Evolutionary conservation across 2,113 vertebrate species (phyloP).

Genomic region (Heloderma charlesbogerti): DNA sequence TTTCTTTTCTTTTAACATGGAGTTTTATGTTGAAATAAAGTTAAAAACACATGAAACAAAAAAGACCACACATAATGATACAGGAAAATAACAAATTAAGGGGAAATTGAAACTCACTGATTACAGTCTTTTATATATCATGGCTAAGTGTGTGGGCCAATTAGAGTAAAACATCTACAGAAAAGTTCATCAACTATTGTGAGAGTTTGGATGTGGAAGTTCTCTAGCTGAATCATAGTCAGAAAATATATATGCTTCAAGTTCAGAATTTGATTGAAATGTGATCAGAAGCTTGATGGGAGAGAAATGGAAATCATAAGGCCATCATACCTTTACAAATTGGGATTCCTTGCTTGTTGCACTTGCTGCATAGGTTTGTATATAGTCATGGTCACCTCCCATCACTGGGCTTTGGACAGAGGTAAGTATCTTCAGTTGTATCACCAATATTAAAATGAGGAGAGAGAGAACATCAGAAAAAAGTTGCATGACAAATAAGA

Average conservation of each 20-base stretch:
- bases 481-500: conserved; percentile 39
- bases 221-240: neutral
- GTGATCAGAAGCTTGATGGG: neutral
- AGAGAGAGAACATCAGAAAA: conserved; percentile 36
- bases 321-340: neutral
- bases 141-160: neutral
- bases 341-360: neutral
- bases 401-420: conserved; percentile 33
- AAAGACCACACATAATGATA: too few species aligned
- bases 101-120: neutral
- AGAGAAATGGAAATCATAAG: neutral
- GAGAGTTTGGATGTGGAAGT: neutral
- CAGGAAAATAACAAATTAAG: neutral
- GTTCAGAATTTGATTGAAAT: neutral
- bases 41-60: too few species aligned
- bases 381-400: neutral
- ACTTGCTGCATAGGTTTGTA: neutral
- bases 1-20: neutral
- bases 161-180: neutral
- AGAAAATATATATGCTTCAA: neutral
- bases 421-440: conserved; percentile 31
- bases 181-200: neutral
- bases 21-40: conserved; percentile 1
- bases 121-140: neutral
- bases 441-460: conserved; percentile 30